phyloP scores from a whole-genome alignment of 1,140 invertebrate genomes.

The Temnothorax longispinosus region DNA sequence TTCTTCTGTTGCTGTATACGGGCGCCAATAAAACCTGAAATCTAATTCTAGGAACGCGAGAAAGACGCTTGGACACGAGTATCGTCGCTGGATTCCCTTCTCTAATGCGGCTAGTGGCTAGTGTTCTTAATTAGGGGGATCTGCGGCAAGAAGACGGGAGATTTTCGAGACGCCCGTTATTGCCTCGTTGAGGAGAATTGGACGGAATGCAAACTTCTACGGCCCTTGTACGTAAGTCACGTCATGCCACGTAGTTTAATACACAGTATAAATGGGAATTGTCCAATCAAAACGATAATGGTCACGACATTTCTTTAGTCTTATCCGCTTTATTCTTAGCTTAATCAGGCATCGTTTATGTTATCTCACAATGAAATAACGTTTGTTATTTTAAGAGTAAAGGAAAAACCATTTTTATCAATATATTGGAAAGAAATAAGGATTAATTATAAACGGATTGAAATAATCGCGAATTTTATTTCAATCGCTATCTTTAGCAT shows the following conservation, averaged over 20 bases:
- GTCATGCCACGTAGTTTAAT: slow-evolving; percentile 9
- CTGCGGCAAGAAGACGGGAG: neutral
- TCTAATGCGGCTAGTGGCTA: slow-evolving; percentile 10
- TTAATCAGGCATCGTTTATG: neutral
- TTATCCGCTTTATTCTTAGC: neutral
- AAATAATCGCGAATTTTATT: neutral
- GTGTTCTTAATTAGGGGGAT: slow-evolving; percentile 36
- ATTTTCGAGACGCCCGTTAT: slow-evolving; percentile 34
- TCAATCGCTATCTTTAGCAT: neutral
- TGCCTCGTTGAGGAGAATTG: slow-evolving; percentile 42
- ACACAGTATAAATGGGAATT: slow-evolving; percentile 2
- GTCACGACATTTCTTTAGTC: slow-evolving; percentile 17
- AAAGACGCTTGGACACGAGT: neutral
- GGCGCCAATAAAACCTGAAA: slow-evolving; percentile 15
- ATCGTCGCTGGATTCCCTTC: slow-evolving; percentile 17
- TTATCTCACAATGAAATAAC: neutral
- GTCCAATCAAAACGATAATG: slow-evolving; percentile 5
- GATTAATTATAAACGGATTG: neutral
- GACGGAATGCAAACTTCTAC: slow-evolving; percentile 41
- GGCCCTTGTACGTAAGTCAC: slow-evolving; percentile 26
- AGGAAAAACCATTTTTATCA: neutral
- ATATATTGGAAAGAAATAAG: neutral
- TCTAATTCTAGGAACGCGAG: slow-evolving; percentile 23
- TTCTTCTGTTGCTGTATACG: neutral
- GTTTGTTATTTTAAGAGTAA: neutral